Conservation (phyloP, 1,140 invertebrate species). For the Parasteatoda tepidariorum region DNA sequence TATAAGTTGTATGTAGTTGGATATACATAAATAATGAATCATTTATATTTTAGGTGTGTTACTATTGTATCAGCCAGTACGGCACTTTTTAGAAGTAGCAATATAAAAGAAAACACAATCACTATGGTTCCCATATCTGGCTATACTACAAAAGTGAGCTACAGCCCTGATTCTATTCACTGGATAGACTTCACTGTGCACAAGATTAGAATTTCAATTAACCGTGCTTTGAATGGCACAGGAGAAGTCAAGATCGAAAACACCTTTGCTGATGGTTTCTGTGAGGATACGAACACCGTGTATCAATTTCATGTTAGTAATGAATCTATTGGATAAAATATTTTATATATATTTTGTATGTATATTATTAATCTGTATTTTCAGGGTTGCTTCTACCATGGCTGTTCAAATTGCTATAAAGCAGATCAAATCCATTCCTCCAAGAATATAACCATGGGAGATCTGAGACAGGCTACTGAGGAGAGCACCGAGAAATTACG, state of each 20-base stretch:
- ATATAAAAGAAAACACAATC: not conserved
- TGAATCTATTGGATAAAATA: not conserved
- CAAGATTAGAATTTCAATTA: not conserved
- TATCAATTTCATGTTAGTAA: not conserved
- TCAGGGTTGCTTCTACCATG: not conserved
- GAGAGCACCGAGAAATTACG: not conserved
- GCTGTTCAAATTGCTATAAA: not conserved
- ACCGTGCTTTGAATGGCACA: too few relatives aligned
- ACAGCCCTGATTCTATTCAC: not conserved
- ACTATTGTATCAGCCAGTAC: constrained; percentile 47
- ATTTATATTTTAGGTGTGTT: constrained; percentile 11
- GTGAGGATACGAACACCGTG: not conserved
- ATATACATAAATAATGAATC: not conserved
- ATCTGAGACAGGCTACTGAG: not conserved
- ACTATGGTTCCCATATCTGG: not conserved
- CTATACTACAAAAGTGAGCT: not conserved
- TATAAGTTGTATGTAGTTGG: not conserved
- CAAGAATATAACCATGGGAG: not conserved
- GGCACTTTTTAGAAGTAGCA: not conserved
- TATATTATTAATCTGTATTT: not conserved
- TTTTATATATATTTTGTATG: not conserved
- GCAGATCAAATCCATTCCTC: too few relatives aligned
- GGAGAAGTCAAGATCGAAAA: not conserved
- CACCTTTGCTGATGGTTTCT: not conserved
- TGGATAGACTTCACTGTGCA: not conserved